A percentile compares a stretch with the other conserved stretches of the same genome.
Conservation (phyloP, 2,888 invertebrate species). For the Xestia rhomboidea region DNA sequence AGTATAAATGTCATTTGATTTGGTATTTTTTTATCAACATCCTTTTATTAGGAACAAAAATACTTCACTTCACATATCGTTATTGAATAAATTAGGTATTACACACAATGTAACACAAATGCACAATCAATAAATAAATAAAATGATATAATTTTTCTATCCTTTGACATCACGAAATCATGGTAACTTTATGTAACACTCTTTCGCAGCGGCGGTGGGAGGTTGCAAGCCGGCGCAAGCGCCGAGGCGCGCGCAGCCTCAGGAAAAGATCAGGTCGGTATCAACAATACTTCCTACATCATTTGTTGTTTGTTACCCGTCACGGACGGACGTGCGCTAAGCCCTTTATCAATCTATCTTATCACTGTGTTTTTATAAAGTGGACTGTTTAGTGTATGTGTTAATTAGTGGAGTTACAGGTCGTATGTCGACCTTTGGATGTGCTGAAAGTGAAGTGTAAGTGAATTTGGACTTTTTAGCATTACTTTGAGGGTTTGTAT, state of each 20-base stretch:
- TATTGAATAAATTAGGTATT: background rate
- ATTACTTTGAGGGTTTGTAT: conserved; percentile 37
- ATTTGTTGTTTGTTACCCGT: conserved; percentile 78
- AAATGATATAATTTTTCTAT: conserved; percentile 50
- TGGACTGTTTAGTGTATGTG: conserved; percentile 60
- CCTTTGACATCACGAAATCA: conserved; percentile 65
- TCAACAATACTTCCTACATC: conserved; percentile 80
- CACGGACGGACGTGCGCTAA: conserved; percentile 74
- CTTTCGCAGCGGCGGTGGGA: conserved; percentile 86
- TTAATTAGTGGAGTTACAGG: conserved; percentile 56
- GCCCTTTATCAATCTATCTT: conserved; percentile 59
- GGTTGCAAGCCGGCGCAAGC: conserved; percentile 84
- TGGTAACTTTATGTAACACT: conserved; percentile 84
- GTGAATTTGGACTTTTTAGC: conserved; percentile 11
- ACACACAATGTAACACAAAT: background rate
- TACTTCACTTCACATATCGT: background rate
- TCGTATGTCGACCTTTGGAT: conserved; percentile 66
- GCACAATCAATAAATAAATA: conserved; percentile 21
- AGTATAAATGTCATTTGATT: background rate
- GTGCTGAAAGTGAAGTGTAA: conserved; percentile 67
- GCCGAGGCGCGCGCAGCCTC: conserved; percentile 81
- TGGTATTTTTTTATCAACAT: background rate
- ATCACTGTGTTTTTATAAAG: conserved; percentile 56
- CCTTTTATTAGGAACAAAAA: background rate
- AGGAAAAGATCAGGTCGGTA: conserved; percentile 87